Evolutionary conservation across 1,140 invertebrate genomes (phyloP).

Genomic region (Centruroides sculpturatus): DNA sequence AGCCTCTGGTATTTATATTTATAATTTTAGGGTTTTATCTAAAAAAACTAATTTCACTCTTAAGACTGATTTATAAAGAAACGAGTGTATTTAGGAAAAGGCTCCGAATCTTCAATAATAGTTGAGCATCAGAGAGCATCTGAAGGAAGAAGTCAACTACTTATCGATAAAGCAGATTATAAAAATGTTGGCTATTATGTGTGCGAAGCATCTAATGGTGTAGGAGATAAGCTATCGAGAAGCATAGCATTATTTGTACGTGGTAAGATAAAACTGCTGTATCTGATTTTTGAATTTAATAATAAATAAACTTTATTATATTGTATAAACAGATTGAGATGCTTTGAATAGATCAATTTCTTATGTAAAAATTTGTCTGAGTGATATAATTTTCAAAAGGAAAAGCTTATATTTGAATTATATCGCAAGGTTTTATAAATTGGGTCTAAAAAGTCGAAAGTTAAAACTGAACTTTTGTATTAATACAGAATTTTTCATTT

Average conservation of each 20-base stretch:
- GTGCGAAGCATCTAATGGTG: conserved; percentile 5
- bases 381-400: too few species aligned
- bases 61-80: too few species aligned
- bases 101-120: not conserved
- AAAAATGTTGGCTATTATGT: conserved; percentile 3
- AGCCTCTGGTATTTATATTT: not conserved
- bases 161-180: not conserved
- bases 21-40: not conserved
- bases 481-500: too few species aligned
- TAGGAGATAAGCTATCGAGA: not conserved
- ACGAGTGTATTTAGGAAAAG: not conserved
- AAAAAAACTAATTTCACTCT: not conserved
- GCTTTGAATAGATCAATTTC: too few species aligned
- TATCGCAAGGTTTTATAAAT: too few species aligned
- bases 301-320: too few species aligned
- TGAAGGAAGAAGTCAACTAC: not conserved
- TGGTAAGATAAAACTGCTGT: conserved; percentile 1
- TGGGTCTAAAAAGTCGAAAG: too few species aligned
- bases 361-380: too few species aligned
- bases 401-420: too few species aligned
- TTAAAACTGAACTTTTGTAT: too few species aligned
- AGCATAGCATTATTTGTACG: not conserved
- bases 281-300: too few species aligned
- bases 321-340: too few species aligned
- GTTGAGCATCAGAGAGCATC: not conserved